Evolutionary conservation across 2,113 vertebrate genomes (phyloP), one percentile per base, ranked within the genome.

Genomic region (Fregata magnificens): DNA sequence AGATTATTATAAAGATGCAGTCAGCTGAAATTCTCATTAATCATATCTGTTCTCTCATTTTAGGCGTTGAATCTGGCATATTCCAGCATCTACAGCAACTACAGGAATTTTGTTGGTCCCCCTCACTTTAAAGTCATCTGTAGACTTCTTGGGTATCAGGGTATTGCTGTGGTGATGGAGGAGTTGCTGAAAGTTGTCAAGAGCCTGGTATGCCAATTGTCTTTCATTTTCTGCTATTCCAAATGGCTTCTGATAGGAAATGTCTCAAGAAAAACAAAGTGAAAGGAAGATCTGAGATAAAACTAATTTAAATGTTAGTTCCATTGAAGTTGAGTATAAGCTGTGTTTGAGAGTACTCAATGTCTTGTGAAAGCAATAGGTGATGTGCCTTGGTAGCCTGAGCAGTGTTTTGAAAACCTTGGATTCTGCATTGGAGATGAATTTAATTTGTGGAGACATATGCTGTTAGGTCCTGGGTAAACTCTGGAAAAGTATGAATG

Each of bases 101-200:
- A 99, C 97, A 98, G 99, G 78, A 98, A 99, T 98, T 99, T 99
- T 31, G 98, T 99, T 82, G 99, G 99, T 9, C 99, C 99, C 2
- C 98, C 99, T 10, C 99, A 99, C 90, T 98, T 99, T 72, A 99
- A 99, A 96, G 98, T 98, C 69, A 98, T 99, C 95, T 99, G 99
- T 96, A 97, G 99, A 77, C 98, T 99, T 59, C 97, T 99, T 11
- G 99, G 99, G 32, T 99, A 99, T 88, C 99, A 99, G 96, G 99
- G 99, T 38, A 99, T 99, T 28, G 99, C 99, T 5, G 99, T 99
- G 65, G 99, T 99, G 88, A 99, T 99, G 99, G 99, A 99, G 55
- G 99, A 99, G 86, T 91, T 99, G 89, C 97, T 99, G 91, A 99
- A 99, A 96, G 99, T 99, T 13, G 99, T 99, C 85, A 99, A 99